Percentiles rank a stretch among this genome's conserved stretches.
Evolutionary conservation across 2,113 vertebrate species (phyloP).

Genomic region (Poicephalus gulielmi): DNA sequence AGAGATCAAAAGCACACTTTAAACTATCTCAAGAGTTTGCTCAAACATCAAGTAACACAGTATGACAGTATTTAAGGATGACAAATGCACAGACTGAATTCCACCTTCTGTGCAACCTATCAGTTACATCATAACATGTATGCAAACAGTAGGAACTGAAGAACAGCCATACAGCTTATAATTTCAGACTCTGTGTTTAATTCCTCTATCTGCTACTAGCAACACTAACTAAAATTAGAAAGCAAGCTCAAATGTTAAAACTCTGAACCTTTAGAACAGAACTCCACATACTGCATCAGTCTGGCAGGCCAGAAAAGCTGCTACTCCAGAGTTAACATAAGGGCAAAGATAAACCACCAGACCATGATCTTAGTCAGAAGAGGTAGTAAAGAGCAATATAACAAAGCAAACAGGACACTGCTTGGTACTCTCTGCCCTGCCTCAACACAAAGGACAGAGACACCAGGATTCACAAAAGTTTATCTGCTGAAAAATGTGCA

Average conservation of each 20-base stretch:
- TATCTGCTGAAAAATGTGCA: not conserved
- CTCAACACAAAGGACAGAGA: not conserved
- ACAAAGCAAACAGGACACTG: not conserved
- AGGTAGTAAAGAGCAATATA: not conserved
- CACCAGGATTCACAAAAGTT: not conserved
- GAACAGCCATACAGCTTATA: not conserved
- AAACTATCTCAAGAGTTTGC: not conserved
- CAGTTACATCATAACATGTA: not conserved
- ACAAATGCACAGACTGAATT: not conserved
- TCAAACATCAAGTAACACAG: not conserved
- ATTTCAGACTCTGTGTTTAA: not conserved
- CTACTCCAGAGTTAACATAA: not conserved
- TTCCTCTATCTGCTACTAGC: not conserved
- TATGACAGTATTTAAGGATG: not conserved
- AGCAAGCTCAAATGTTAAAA: not conserved
- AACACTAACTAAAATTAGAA: not conserved
- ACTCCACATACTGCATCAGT: not conserved
- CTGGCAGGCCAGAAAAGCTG: not conserved
- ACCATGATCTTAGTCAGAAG: not conserved
- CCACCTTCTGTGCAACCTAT: not conserved
- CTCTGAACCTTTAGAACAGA: not conserved
- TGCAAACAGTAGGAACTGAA: not conserved
- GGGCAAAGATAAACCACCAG: not conserved
- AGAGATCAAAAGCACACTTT: not conserved
- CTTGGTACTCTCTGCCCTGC: not conserved